A percentile compares a stretch with the other conserved stretches of the same genome.
phyloP scores from a whole-genome alignment of 2,113 vertebrate species.

The Poeciliopsis turrubarensis region DNA sequence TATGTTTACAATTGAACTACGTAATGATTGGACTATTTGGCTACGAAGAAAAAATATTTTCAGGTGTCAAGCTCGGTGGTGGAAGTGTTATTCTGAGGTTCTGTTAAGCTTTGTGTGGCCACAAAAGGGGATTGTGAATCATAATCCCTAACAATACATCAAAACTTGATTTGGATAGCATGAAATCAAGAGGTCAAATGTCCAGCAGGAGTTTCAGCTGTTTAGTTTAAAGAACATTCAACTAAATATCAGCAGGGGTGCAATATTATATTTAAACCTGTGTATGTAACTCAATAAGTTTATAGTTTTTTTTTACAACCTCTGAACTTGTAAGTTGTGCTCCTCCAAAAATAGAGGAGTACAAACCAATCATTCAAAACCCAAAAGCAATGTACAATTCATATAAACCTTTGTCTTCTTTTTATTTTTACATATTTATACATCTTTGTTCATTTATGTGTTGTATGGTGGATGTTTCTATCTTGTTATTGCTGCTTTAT shows the following conservation, averaged over 20 bases:
- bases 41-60: neutral
- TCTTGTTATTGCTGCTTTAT: neutral
- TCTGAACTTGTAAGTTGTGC: too few relatives aligned
- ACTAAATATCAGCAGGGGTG: too few relatives aligned
- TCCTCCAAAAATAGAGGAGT: too few relatives aligned
- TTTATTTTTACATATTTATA: neutral
- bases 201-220: neutral
- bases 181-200: neutral
- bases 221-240: too few relatives aligned
- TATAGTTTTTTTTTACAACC: too few relatives aligned
- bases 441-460: too few relatives aligned
- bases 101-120: neutral
- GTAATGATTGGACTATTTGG: neutral
- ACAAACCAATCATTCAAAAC: too few relatives aligned
- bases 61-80: neutral
- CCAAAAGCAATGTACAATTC: too few relatives aligned
- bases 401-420: too few relatives aligned
- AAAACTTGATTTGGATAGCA: neutral
- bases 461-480: neutral
- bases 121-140: neutral
- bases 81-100: neutral
- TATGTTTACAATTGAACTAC: too few relatives aligned
- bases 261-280: too few relatives aligned
- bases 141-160: neutral
- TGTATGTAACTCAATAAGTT: too few relatives aligned